Base-by-base conservation (phyloP, 1,140 invertebrate genomes). In the Drosophila watanabei region DNA sequence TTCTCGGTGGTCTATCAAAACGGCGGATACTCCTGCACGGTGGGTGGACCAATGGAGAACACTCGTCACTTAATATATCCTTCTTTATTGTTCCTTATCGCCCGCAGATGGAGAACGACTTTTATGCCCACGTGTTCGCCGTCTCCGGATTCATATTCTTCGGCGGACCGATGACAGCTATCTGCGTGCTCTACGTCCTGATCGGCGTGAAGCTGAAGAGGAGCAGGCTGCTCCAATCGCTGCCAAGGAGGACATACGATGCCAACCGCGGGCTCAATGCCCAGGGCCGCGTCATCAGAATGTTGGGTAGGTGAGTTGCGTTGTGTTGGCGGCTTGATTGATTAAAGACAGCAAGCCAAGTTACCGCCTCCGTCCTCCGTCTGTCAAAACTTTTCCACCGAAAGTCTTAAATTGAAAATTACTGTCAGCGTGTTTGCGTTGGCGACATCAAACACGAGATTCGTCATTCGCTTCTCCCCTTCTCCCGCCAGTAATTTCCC, bases 71-170 rank as follows among this genome's bases (percentile, higher is more conserved):
- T 28, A 24, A 57, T 69, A 35, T 45, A 35, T 45, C 11, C n/a
- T 24, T 18, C 35, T 43, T n/a, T 69, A n/a, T 43, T 32, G 10
- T 62, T 18, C 8, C 24, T 46, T 75, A 33, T 37, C 33, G 56
- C 24, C 10, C 39, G 18, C 33, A 92, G 76, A 94, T 95, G 64
- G 95, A 95, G 48, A 94, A 94, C 81, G 94, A 95, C 2, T 94
- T 97, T 20, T 93, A 96, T 24, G 93, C 95, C 28, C 96, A 97
- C 85, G 95, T 96, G 0, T 98, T 98, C 85, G 96, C 97, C 87
- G 95, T 98, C 58, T 97, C 97, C 0, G 97, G 97, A 0, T 95
- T 97, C 68, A 91, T 98, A 43, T 97, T 98, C 93, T 98, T 98
- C 92, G 94, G 97, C 5, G 94, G 95, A 2, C 97, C 98, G 0